Evolutionary conservation across 2,113 vertebrate genomes (phyloP).

Genomic region (Ginglymostoma cirratum): DNA sequence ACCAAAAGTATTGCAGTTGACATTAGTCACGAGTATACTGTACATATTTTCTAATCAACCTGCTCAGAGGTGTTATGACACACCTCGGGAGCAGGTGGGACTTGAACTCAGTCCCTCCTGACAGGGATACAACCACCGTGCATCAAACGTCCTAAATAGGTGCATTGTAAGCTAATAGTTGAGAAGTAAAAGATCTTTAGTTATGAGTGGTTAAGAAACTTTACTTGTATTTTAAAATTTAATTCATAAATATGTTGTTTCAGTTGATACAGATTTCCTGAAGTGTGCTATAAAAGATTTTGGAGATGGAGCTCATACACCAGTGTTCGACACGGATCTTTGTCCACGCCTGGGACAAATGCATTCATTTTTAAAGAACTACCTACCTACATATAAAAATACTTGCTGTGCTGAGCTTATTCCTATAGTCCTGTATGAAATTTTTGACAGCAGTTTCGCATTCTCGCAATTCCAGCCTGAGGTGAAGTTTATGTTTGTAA

Average conservation of each 20-base stretch:
- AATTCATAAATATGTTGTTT: not conserved
- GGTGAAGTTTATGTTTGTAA: not conserved
- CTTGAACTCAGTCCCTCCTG: too few relatives aligned
- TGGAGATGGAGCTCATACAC: slow-evolving; percentile 50
- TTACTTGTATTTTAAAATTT: not conserved
- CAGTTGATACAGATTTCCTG: not conserved
- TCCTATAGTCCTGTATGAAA: slow-evolving; percentile 41
- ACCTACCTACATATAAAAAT: slow-evolving; percentile 57
- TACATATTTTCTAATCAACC: too few relatives aligned
- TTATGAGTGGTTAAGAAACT: not conserved
- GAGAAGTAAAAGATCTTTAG: not conserved
- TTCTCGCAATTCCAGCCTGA: not conserved
- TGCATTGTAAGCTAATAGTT: not conserved
- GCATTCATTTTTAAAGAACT: slow-evolving; percentile 61
- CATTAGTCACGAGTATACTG: not conserved
- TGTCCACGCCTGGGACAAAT: slow-evolving; percentile 61
- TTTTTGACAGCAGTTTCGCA: not conserved
- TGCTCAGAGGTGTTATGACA: too few relatives aligned
- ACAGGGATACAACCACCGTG: too few relatives aligned
- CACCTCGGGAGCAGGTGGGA: too few relatives aligned
- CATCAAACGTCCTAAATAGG: too few relatives aligned
- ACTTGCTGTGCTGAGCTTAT: slow-evolving; percentile 58
- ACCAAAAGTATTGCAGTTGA: not conserved
- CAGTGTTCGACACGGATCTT: slow-evolving; percentile 54
- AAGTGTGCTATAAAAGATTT: slow-evolving; percentile 37